These are phyloP conservation scores for Petrolisthes cinctipes DNA, from an alignment of 2,888 invertebrate genomes.

Conservation along the genomic window DNA sequence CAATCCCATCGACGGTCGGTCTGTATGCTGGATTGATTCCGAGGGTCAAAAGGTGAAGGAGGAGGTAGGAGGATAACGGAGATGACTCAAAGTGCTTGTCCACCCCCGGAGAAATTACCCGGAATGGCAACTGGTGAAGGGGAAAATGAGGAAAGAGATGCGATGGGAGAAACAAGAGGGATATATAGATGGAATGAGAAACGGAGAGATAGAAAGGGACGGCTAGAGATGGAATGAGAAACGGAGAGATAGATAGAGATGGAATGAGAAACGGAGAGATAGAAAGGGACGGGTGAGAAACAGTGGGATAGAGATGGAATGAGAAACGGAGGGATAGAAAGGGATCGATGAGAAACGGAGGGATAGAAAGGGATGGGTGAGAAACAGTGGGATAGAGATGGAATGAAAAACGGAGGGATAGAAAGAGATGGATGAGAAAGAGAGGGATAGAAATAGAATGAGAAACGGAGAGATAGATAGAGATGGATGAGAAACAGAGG, in stretches of 20 bases:
- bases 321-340: not conserved
- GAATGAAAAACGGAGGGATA: not conserved
- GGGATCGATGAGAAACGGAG: not conserved
- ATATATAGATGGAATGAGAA: too few relatives aligned
- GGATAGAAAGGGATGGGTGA: not conserved
- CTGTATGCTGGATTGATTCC: too few relatives aligned
- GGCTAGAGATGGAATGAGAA: not conserved
- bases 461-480: not conserved
- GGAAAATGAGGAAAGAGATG: too few relatives aligned
- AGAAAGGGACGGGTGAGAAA: not conserved
- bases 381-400: not conserved
- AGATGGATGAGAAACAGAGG: not conserved
- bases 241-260: not conserved
- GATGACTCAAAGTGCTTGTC: not conserved
- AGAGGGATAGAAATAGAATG: too few relatives aligned
- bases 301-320: not conserved
- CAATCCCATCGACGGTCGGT: too few relatives aligned
- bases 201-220: too few relatives aligned
- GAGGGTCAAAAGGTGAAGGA: too few relatives aligned
- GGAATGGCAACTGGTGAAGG: not conserved
- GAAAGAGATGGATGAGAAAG: not conserved
- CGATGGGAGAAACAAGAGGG: too few relatives aligned
- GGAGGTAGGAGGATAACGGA: not conserved
- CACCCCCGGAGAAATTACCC: not conserved
- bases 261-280: not conserved